Conservation (phyloP, 2,888 invertebrate genomes). For the Callyntrura guangdongensis region DNA sequence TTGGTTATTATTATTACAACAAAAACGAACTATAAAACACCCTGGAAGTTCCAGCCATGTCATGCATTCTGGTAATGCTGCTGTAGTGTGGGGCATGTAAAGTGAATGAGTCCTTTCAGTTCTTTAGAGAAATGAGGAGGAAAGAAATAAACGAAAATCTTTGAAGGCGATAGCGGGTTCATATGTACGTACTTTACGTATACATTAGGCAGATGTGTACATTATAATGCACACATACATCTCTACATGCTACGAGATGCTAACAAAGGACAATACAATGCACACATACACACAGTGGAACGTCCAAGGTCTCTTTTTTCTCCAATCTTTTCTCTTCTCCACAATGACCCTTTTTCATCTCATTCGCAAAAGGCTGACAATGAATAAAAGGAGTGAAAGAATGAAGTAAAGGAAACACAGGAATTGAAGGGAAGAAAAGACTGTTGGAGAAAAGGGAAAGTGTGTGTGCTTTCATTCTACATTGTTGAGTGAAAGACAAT, state of each 20-base stretch:
- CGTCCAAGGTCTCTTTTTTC: constrained; percentile 69
- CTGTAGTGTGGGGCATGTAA: constrained; percentile 42
- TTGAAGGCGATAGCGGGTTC: constrained; percentile 70
- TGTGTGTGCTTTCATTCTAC: constrained; percentile 75
- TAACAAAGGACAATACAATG: constrained; percentile 71
- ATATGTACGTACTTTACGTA: constrained; percentile 39
- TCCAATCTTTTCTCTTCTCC: constrained; percentile 66
- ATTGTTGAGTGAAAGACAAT: constrained; percentile 78
- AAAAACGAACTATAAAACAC: background rate
- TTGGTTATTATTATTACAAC: constrained; percentile 45
- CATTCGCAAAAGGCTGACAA: constrained; percentile 78
- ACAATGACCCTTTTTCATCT: constrained; percentile 78
- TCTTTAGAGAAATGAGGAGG: constrained; percentile 59
- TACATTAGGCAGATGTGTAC: constrained; percentile 15
- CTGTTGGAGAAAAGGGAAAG: constrained; percentile 62
- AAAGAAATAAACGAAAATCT: constrained; percentile 68
- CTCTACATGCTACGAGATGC: background rate
- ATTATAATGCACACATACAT: constrained; percentile 1
- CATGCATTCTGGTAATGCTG: constrained; percentile 47
- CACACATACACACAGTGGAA: constrained; percentile 45
- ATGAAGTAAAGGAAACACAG: constrained; percentile 72
- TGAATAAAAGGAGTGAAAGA: constrained; percentile 77
- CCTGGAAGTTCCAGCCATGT: background rate
- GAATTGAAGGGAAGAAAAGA: constrained; percentile 70
- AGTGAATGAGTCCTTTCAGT: constrained; percentile 48